Evolutionary conservation across 2,113 vertebrate genomes (phyloP).

Genomic region (Ranitomeya variabilis): DNA sequence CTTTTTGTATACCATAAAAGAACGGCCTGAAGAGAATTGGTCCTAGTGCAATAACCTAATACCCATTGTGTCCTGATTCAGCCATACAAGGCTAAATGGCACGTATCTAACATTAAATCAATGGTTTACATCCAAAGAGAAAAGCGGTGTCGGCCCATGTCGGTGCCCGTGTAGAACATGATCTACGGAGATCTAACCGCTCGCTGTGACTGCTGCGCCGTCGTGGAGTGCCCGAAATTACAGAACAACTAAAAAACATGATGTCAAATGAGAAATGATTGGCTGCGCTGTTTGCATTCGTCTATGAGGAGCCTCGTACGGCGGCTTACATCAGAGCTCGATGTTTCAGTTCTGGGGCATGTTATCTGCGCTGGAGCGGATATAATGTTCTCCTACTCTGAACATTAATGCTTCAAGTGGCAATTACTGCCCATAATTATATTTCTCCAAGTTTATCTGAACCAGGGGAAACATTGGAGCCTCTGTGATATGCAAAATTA

Average conservation of each 20-base stretch:
- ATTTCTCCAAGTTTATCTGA: slow-evolving; percentile 24
- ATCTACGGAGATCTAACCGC: background rate
- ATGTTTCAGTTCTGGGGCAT: slow-evolving; percentile 32
- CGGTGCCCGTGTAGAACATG: too few relatives aligned
- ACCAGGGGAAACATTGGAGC: slow-evolving; percentile 13
- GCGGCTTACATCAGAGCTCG: slow-evolving; percentile 5
- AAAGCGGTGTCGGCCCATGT: too few relatives aligned
- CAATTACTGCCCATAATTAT: slow-evolving; percentile 31
- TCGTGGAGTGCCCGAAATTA: background rate
- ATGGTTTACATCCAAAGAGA: too few relatives aligned
- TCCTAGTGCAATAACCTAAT: too few relatives aligned
- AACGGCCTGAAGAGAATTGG: too few relatives aligned
- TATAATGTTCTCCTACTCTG: slow-evolving; percentile 22
- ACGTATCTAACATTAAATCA: too few relatives aligned
- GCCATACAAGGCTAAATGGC: too few relatives aligned
- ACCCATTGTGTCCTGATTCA: too few relatives aligned
- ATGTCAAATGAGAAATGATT: background rate
- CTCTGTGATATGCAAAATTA: background rate
- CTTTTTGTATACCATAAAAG: too few relatives aligned
- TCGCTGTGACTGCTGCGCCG: background rate
- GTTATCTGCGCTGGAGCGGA: slow-evolving; percentile 26
- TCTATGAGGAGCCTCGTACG: background rate
- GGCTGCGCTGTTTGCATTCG: background rate
- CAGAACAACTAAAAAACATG: background rate
- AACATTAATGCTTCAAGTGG: slow-evolving; percentile 24